Base-by-base conservation (phyloP, 2,797 vertebrate species). In the Carcharodon carcharias region DNA sequence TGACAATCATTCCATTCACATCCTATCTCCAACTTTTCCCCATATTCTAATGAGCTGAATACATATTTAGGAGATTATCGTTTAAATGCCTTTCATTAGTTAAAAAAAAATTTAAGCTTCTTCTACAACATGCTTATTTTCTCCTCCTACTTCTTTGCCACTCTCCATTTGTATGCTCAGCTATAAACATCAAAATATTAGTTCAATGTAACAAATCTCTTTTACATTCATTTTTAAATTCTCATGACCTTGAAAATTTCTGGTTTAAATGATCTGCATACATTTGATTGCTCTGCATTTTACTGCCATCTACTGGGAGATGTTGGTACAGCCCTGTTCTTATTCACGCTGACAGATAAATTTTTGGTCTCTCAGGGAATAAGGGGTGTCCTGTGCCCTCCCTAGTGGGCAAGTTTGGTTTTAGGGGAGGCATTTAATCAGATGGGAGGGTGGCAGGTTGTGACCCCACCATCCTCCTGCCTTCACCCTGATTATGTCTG, bases 251-350 rank as follows among this genome's bases (percentile, higher is more conserved):
- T 93, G 21, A 45, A 28, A 93, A 85, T 50, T 14, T 8, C 82
- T 26, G 45, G 82, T 50, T 93, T 12, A 58, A 89, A 89, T 2
- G 58, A 89, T 54, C 56, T n/a, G 14, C 61, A 40, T 40, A 18
- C 2, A 67, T 93, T 93, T 45, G 63, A 40, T 45, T 93, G 63
- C 3, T 65, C 63, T 93, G 61, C 91, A 93, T 67, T 40, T 54
- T 45, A 93, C 61, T 93, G 91, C 91, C 91, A 93, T 93, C 91
- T 93, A n/a, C 18, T 93, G 91, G 61, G 63, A 8, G 35, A 93
- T 26, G 21, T 45, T 93, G 61, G 91, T 67, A 93, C 91, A 93
- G n/a, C 9, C 61, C 21, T n/a, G n/a, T 16, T n/a, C 73, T n/a
- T 18, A 40, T 40, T 40, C 3, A 80, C 12, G 12, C 73, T 16